phyloP scores from a whole-genome alignment of 53 echinoderm and acorn worm species.

The Antedon mediterranea region DNA sequence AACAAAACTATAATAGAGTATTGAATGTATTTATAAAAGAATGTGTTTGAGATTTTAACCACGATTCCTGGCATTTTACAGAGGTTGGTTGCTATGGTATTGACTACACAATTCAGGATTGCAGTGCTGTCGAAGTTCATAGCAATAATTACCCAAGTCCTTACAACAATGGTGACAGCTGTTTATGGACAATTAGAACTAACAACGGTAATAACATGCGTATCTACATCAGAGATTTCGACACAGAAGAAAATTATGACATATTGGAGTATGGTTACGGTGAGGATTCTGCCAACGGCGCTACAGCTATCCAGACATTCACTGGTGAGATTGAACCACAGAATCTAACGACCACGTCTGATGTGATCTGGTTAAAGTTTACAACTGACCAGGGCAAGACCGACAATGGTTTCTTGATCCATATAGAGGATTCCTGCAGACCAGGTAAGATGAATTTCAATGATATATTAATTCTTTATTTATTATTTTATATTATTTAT shows the following conservation, averaged over 20 bases:
- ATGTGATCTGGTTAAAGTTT: constrained; percentile 63
- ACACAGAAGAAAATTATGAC: constrained; percentile 38
- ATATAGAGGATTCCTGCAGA: constrained; percentile 66
- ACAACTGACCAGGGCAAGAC: constrained; percentile 29
- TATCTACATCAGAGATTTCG: constrained; percentile 35
- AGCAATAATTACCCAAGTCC: constrained; percentile 45
- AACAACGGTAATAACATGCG: constrained; percentile 18
- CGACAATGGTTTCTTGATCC: constrained; percentile 63
- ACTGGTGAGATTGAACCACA: constrained; percentile 56
- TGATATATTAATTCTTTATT: too few species aligned
- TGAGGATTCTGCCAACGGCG: constrained; percentile 12
- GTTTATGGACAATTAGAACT: constrained; percentile 23
- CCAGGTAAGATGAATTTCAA: constrained; percentile 26
- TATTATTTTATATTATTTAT: too few species aligned
- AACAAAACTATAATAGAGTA: too few species aligned
- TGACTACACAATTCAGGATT: constrained; percentile 24
- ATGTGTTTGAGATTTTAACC: too few species aligned
- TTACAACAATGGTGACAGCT: constrained; percentile 23
- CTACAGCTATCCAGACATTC: constrained; percentile 32
- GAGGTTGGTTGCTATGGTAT: constrained; percentile 21
- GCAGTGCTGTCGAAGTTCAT: constrained; percentile 27
- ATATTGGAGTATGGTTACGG: constrained; percentile 34
- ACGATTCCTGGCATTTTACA: too few species aligned
- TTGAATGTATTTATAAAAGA: too few species aligned
- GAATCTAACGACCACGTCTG: constrained; percentile 43